These are phyloP conservation scores for Salticus scenicus DNA, from an alignment of 2,888 invertebrate species.

Conservation along the genomic window DNA sequence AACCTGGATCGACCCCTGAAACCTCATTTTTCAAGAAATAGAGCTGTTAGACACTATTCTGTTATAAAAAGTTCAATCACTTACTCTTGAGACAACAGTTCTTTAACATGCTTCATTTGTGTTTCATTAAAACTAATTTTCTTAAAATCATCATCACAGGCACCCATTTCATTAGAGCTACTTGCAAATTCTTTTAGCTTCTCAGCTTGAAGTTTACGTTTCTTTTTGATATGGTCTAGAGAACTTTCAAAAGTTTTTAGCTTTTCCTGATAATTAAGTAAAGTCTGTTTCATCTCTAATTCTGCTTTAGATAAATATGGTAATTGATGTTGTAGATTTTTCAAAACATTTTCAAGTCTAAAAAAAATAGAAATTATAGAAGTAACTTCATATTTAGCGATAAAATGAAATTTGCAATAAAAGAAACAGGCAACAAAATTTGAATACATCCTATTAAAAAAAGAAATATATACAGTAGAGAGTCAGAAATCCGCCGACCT, in stretches of 20 bases:
- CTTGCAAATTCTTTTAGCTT: constrained; percentile 24
- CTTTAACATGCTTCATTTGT: constrained; percentile 53
- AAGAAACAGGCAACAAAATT: too few species aligned
- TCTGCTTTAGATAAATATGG: constrained; percentile 55
- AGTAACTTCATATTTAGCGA: too few species aligned
- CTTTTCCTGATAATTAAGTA: constrained; percentile 49
- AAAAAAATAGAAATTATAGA: constrained; percentile 4
- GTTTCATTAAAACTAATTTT: constrained; percentile 41
- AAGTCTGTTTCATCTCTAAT: constrained; percentile 52
- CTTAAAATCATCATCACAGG: not conserved
- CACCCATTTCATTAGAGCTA: not conserved
- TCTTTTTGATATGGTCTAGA: constrained; percentile 47
- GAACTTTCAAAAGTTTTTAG: constrained; percentile 44
- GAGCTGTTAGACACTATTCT: too few species aligned
- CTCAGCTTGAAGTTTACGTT: constrained; percentile 39
- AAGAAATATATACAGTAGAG: too few species aligned
- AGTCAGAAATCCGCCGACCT: too few species aligned
- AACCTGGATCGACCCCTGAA: too few species aligned
- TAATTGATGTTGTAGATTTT: constrained; percentile 34
- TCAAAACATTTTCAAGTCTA: constrained; percentile 56
- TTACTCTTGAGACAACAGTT: constrained; percentile 52
- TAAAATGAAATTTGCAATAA: too few species aligned
- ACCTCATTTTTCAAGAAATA: too few species aligned
- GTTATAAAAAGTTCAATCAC: constrained; percentile 14
- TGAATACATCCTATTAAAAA: too few species aligned